These are phyloP conservation scores for Poliocrania exsul DNA, from an alignment of 2,797 vertebrate species.

Conservation along the genomic window DNA sequence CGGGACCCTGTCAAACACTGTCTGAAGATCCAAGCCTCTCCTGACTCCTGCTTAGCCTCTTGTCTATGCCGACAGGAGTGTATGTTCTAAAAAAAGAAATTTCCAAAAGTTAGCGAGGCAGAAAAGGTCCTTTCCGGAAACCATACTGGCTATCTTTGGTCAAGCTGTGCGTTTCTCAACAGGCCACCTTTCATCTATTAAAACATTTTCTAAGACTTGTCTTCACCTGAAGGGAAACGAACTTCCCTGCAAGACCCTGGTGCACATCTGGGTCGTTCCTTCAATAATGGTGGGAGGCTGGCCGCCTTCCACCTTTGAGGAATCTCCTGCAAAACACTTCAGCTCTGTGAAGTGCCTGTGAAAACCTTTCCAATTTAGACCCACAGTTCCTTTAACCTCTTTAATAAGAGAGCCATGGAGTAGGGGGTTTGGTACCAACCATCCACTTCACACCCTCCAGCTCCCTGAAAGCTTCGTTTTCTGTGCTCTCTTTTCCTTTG, in stretches of 20 bases:
- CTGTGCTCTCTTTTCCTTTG: slow-evolving; percentile 58
- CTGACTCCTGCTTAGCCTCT: slow-evolving; percentile 68
- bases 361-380: slow-evolving; percentile 71
- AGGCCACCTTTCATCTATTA: slow-evolving; percentile 75
- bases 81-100: slow-evolving; percentile 66
- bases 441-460: slow-evolving; percentile 59
- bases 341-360: slow-evolving; percentile 67
- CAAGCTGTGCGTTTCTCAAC: slow-evolving; percentile 74
- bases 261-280: slow-evolving; percentile 64
- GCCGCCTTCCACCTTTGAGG: slow-evolving; percentile 72
- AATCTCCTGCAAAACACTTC: slow-evolving; percentile 65
- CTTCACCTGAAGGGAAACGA: slow-evolving; percentile 74
- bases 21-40: slow-evolving; percentile 71
- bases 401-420: slow-evolving; percentile 60
- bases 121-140: slow-evolving; percentile 73
- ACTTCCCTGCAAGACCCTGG: slow-evolving; percentile 69
- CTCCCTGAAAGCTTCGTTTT: slow-evolving; percentile 60
- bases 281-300: slow-evolving; percentile 68
- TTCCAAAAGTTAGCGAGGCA: slow-evolving; percentile 74
- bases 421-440: slow-evolving; percentile 61
- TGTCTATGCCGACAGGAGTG: slow-evolving; percentile 62
- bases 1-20: slow-evolving; percentile 56
- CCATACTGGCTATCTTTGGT: slow-evolving; percentile 72
- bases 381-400: slow-evolving; percentile 66
- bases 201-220: slow-evolving; percentile 70